Evolutionary conservation across 2,797 vertebrate species (phyloP).

Genomic region (Argyrosomus regius): DNA sequence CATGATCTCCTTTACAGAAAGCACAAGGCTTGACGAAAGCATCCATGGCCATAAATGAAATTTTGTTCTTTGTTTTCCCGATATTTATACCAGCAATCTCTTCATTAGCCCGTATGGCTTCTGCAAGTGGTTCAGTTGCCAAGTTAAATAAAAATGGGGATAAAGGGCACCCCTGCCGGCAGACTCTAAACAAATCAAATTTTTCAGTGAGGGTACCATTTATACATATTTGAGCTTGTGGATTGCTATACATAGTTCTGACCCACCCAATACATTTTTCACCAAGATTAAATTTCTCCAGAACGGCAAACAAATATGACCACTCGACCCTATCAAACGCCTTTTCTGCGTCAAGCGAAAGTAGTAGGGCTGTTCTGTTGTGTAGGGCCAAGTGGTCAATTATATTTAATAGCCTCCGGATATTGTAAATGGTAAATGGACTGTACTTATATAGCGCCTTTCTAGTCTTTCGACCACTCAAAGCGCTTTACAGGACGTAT

Average conservation of each 20-base stretch:
- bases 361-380: neutral
- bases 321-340: conserved; percentile 8
- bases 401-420: neutral
- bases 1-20: too few relatives aligned
- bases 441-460: too few relatives aligned
- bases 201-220: conserved; percentile 5
- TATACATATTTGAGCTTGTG: conserved; percentile 8
- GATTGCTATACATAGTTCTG: conserved; percentile 9
- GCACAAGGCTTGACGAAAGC: too few relatives aligned
- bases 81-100: conserved; percentile 10
- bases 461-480: too few relatives aligned
- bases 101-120: neutral
- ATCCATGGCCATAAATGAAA: too few relatives aligned
- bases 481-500: too few relatives aligned
- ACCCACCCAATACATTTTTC: neutral
- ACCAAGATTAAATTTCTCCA: conserved; percentile 10
- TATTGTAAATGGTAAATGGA: too few relatives aligned
- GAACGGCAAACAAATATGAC: neutral
- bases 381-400: conserved; percentile 1
- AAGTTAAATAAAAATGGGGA: conserved; percentile 9
- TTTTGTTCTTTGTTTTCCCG: conserved; percentile 21
- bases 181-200: neutral
- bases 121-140: neutral
- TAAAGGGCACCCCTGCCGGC: neutral
- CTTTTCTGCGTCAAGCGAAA: conserved; percentile 4